A percentile compares a stretch with the other conserved stretches of the same genome.
Evolutionary conservation across 2,888 invertebrate species (phyloP).

Genomic region (Alitta virens): DNA sequence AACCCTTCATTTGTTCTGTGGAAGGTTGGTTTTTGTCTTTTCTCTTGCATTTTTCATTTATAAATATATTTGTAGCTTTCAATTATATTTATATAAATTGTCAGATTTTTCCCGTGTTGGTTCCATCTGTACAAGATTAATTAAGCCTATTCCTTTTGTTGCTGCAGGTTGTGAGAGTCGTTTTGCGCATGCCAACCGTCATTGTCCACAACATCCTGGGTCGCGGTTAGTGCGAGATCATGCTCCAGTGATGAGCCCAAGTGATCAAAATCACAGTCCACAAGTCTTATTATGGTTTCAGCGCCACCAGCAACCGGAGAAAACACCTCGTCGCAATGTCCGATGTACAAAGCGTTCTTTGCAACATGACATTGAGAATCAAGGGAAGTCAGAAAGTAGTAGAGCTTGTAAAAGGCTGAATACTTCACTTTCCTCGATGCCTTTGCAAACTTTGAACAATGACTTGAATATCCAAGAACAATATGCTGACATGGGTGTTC

Average conservation of each 20-base stretch:
- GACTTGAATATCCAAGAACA: too few relatives aligned
- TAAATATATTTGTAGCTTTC: too few relatives aligned
- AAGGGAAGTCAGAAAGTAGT: too few relatives aligned
- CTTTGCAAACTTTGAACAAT: too few relatives aligned
- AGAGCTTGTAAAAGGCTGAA: too few relatives aligned
- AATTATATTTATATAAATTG: too few relatives aligned
- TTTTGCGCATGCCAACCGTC: slow-evolving; percentile 76
- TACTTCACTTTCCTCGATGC: too few relatives aligned
- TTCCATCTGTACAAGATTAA: too few relatives aligned
- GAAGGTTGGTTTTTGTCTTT: slow-evolving; percentile 41
- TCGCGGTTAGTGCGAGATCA: slow-evolving; percentile 58
- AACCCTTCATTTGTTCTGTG: slow-evolving; percentile 68
- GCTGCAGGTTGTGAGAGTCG: slow-evolving; percentile 64
- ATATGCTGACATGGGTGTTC: neutral
- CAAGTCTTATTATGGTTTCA: slow-evolving; percentile 22
- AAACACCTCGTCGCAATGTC: slow-evolving; percentile 2
- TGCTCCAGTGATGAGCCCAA: neutral
- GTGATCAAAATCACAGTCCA: neutral
- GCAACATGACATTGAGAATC: slow-evolving; percentile 22
- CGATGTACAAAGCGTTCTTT: slow-evolving; percentile 25
- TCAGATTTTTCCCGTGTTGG: too few relatives aligned
- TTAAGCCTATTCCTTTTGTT: slow-evolving; percentile 14
- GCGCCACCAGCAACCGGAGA: slow-evolving; percentile 11
- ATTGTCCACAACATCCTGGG: slow-evolving; percentile 72
- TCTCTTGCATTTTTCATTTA: too few relatives aligned